A percentile compares a stretch with the other conserved stretches of the same genome.
phyloP scores from a whole-genome alignment of 2,888 invertebrate species.

The Hypena proboscidalis region DNA sequence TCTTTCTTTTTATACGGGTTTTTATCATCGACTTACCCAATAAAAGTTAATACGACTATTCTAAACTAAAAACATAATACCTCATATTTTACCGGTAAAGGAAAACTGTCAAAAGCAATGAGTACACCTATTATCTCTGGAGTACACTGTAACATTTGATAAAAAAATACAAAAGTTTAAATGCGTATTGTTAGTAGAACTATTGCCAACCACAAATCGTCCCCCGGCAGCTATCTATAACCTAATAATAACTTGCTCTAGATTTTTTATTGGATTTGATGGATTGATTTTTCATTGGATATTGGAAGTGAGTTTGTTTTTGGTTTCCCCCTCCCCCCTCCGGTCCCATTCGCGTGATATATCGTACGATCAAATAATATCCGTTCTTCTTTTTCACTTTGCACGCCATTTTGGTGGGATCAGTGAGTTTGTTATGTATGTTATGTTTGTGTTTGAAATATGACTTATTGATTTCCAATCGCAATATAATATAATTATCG shows the following conservation, averaged over 20 bases:
- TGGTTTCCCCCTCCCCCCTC: constrained; percentile 37
- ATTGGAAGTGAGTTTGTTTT: constrained; percentile 58
- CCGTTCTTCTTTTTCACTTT: constrained; percentile 55
- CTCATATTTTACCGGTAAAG: constrained; percentile 5
- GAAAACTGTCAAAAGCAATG: constrained; percentile 11
- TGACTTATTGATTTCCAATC: constrained; percentile 28
- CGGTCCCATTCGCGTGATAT: constrained; percentile 52
- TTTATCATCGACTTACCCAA: too few relatives aligned
- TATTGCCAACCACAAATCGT: constrained; percentile 36
- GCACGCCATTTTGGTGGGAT: constrained; percentile 47
- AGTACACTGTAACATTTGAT: too few relatives aligned
- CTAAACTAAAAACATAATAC: constrained; percentile 20
- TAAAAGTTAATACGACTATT: constrained; percentile 9
- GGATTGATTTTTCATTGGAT: constrained; percentile 66
- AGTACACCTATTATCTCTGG: too few relatives aligned
- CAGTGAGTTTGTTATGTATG: constrained; percentile 39
- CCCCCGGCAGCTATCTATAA: constrained; percentile 34
- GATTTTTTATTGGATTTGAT: constrained; percentile 62
- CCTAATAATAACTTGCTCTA: constrained; percentile 53
- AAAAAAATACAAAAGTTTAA: constrained; percentile 27
- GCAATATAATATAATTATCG: constrained; percentile 12
- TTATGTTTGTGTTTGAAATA: constrained; percentile 37
- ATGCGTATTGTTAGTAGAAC: constrained; percentile 21
- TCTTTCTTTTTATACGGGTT: too few relatives aligned
- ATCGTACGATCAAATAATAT: constrained; percentile 61